Conservation (phyloP, 2,113 vertebrate genomes). For the Panthera tigris region DNA sequence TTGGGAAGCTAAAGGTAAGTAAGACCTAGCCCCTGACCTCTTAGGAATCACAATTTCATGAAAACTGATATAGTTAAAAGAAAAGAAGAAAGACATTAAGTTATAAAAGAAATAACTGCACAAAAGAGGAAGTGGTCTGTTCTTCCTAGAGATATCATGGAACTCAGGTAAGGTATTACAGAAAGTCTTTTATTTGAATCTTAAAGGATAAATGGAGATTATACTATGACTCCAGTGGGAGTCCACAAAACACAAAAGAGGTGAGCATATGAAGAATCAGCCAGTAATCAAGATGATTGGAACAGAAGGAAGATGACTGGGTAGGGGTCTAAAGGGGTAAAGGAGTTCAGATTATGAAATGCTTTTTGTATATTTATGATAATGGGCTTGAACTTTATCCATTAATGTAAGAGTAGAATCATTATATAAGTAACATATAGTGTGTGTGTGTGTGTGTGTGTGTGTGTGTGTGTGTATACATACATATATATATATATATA, state of each 20-base stretch:
- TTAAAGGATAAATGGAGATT: background rate
- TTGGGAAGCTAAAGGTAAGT: slow-evolving; percentile 13
- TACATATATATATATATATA: background rate
- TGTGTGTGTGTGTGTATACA: no score
- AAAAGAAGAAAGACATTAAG: background rate
- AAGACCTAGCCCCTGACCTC: background rate
- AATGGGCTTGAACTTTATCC: background rate
- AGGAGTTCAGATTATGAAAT: background rate
- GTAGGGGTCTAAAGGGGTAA: background rate
- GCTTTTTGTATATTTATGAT: background rate
- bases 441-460: no score
- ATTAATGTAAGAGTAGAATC: background rate
- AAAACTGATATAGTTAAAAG: background rate
- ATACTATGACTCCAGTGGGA: background rate
- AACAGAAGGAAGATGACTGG: background rate
- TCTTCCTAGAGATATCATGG: background rate
- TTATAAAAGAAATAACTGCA: background rate
- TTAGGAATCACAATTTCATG: background rate
- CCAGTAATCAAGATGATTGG: background rate
- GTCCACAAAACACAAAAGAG: background rate
- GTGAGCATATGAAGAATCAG: background rate
- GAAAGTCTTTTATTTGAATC: background rate
- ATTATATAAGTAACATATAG: background rate
- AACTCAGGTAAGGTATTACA: background rate
- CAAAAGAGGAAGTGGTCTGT: background rate